These are phyloP conservation scores for Diadophis punctatus DNA, from an alignment of 2,113 vertebrate genomes.

Conservation along the genomic window DNA sequence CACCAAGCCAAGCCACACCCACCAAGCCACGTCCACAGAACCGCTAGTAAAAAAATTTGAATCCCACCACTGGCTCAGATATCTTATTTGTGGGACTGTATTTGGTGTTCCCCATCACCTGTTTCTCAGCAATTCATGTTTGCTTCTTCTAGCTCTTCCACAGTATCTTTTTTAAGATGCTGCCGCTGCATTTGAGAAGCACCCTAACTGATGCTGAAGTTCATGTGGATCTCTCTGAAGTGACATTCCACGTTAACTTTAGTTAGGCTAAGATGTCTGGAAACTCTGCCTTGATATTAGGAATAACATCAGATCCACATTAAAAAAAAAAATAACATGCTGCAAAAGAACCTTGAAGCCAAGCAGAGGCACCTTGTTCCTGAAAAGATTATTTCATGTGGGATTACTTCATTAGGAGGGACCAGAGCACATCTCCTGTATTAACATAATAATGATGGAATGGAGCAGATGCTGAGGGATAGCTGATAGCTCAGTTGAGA, in stretches of 20 bases:
- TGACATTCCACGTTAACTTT: neutral
- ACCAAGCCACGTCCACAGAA: too few species aligned
- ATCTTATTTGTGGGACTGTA: neutral
- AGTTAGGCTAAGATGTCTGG: neutral
- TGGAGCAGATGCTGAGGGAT: constrained; percentile 18
- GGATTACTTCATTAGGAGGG: neutral
- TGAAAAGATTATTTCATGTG: neutral
- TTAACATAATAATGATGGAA: constrained; percentile 1
- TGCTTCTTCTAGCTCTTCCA: neutral
- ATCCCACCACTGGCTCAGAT: too few species aligned
- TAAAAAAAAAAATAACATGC: neutral
- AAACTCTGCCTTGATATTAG: neutral
- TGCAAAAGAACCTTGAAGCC: neutral
- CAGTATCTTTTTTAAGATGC: neutral
- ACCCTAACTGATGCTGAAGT: neutral
- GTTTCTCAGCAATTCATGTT: neutral
- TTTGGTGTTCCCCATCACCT: neutral
- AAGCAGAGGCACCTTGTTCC: neutral
- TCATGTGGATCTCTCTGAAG: neutral
- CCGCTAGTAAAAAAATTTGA: too few species aligned
- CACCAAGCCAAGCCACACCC: too few species aligned
- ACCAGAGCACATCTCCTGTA: neutral
- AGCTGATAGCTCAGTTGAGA: constrained; percentile 15
- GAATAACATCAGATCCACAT: neutral
- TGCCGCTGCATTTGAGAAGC: neutral